phyloP scores from a whole-genome alignment of 1,140 invertebrate species.

The Drosophila sproati region DNA sequence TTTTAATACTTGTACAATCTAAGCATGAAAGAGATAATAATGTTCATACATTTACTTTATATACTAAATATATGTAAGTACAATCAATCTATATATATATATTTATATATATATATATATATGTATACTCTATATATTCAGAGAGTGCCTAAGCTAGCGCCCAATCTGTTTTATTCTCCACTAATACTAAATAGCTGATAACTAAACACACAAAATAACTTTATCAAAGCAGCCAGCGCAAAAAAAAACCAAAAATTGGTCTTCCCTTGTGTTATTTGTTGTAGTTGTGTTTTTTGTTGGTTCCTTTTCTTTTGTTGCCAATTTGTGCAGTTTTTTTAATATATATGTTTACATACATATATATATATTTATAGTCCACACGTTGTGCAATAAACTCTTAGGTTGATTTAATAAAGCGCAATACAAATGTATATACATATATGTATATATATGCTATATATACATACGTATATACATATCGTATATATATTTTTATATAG shows the following conservation, averaged over 20 bases:
- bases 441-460: constrained; percentile 16
- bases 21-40: constrained; percentile 65
- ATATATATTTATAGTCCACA: constrained; percentile 16
- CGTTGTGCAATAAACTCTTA: constrained; percentile 58
- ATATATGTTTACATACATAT: constrained; percentile 5
- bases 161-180: constrained; percentile 40
- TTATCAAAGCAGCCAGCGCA: constrained; percentile 15
- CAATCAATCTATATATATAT: constrained; percentile 45
- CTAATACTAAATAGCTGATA: constrained; percentile 36
- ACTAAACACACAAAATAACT: constrained; percentile 16
- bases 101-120: constrained; percentile 15
- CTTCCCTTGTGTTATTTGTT: constrained; percentile 26
- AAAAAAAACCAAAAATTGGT: constrained; percentile 22
- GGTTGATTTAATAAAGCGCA: constrained; percentile 73
- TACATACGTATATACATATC: constrained; percentile 29
- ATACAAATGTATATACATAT: constrained; percentile 35
- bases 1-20: constrained; percentile 77
- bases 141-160: constrained; percentile 27
- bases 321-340: constrained; percentile 26
- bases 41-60: constrained; percentile 40
- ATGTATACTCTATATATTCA: constrained; percentile 25
- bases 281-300: neutral
- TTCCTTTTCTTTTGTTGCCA: constrained; percentile 10
- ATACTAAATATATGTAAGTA: constrained; percentile 41
- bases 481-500: neutral